A percentile compares a stretch with the other conserved stretches of the same genome.
Conservation (phyloP, 2,888 invertebrate species). For the Drosophila niveifrons region DNA sequence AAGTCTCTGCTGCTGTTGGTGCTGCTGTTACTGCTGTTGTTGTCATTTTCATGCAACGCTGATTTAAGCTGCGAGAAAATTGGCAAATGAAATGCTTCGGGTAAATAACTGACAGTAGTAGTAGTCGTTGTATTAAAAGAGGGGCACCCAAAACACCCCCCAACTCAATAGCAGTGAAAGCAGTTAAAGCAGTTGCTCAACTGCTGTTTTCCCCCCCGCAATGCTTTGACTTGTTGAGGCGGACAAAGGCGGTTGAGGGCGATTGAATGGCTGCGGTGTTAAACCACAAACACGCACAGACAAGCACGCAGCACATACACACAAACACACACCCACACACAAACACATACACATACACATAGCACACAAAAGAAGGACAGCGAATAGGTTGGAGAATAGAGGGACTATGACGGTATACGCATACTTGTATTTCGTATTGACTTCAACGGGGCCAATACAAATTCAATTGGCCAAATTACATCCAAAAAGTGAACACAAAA, state of each 20-base stretch:
- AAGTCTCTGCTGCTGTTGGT: background rate
- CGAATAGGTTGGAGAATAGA: background rate
- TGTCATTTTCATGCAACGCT: slow-evolving; percentile 69
- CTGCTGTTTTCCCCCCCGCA: slow-evolving; percentile 17
- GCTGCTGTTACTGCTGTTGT: slow-evolving; percentile 28
- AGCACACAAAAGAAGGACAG: slow-evolving; percentile 13
- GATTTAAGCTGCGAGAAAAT: slow-evolving; percentile 72
- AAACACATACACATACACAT: background rate
- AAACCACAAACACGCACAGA: slow-evolving; percentile 71
- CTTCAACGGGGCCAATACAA: slow-evolving; percentile 49
- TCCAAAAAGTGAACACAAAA: slow-evolving; percentile 48
- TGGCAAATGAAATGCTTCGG: slow-evolving; percentile 77
- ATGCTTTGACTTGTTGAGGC: slow-evolving; percentile 63
- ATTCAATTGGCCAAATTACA: slow-evolving; percentile 75
- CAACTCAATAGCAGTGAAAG: slow-evolving; percentile 5
- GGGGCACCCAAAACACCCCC: slow-evolving; percentile 11
- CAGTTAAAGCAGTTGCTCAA: slow-evolving; percentile 34
- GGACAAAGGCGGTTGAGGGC: slow-evolving; percentile 31
- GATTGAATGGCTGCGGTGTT: slow-evolving; percentile 42
- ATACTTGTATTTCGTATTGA: slow-evolving; percentile 21
- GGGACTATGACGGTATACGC: slow-evolving; percentile 8
- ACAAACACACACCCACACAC: background rate
- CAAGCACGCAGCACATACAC: slow-evolving; percentile 18
- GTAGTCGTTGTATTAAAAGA: slow-evolving; percentile 15
- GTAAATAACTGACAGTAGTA: slow-evolving; percentile 63